These are phyloP conservation scores for Tichodroma muraria DNA, from an alignment of 2,113 vertebrate genomes.

Conservation along the genomic window DNA sequence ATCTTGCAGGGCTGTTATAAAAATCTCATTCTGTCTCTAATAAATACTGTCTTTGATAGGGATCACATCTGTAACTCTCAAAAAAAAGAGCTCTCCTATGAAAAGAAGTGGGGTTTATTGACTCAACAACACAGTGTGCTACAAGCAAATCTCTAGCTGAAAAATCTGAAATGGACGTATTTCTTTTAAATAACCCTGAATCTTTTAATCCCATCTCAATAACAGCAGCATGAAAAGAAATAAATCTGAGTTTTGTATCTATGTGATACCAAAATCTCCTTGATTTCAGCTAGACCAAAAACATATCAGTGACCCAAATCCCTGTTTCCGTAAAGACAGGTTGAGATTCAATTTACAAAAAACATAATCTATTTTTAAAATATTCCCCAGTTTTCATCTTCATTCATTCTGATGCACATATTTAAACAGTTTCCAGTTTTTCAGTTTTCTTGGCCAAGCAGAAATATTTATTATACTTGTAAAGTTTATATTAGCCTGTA, in stretches of 20 bases:
- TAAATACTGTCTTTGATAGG: background rate
- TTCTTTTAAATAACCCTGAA: background rate
- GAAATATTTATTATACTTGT: conserved; percentile 63
- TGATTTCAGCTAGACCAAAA: background rate
- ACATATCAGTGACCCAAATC: background rate
- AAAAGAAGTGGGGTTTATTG: background rate
- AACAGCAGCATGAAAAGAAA: background rate
- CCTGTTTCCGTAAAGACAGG: background rate
- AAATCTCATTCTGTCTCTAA: background rate
- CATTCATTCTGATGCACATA: conserved; percentile 22
- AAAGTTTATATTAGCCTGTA: conserved; percentile 63
- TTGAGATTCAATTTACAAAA: conserved; percentile 4
- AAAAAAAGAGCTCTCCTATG: background rate
- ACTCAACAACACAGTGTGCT: background rate
- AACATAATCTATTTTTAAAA: background rate
- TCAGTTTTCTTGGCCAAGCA: conserved; percentile 39
- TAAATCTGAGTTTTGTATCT: background rate
- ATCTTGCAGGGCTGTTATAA: background rate
- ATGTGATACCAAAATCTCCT: background rate
- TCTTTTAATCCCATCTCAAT: background rate
- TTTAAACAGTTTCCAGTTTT: conserved; percentile 31
- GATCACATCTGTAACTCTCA: background rate
- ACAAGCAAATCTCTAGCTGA: background rate
- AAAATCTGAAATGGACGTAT: background rate
- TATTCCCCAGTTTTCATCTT: background rate